phyloP scores from a whole-genome alignment of 2,797 vertebrate genomes.

The Coendou prehensilis region DNA sequence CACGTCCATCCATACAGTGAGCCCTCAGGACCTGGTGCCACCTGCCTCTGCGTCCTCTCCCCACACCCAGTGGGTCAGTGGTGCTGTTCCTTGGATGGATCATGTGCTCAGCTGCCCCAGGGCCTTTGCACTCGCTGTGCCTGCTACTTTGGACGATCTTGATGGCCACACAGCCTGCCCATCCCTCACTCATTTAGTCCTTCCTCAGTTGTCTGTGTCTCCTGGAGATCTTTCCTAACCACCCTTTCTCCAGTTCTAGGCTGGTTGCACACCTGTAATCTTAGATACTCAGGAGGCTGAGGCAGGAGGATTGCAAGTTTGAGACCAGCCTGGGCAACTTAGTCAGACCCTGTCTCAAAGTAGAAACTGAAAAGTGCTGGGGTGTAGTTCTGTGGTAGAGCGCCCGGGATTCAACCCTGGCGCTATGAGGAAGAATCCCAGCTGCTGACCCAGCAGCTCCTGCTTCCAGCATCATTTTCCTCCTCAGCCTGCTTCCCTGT shows the following conservation, averaged over 20 bases:
- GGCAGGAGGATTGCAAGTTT: background rate
- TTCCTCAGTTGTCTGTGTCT: background rate
- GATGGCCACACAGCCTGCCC: fast-evolving
- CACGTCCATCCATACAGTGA: fast-evolving
- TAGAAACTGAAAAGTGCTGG: background rate
- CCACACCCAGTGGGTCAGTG: background rate
- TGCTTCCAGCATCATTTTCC: background rate
- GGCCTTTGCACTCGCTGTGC: background rate
- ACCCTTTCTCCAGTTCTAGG: background rate
- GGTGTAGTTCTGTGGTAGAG: background rate
- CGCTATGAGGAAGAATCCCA: background rate
- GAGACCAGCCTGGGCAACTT: background rate
- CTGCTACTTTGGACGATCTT: background rate
- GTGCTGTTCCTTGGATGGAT: background rate
- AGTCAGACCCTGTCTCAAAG: background rate
- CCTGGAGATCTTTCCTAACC: background rate
- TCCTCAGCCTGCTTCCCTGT: background rate
- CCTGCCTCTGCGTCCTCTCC: fast-evolving
- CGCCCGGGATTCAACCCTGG: background rate
- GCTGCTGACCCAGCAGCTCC: background rate
- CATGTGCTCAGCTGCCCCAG: background rate
- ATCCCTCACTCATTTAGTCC: background rate
- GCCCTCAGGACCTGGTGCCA: background rate
- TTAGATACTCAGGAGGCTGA: background rate
- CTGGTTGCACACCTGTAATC: background rate